Evolutionary conservation across 2,888 invertebrate genomes (phyloP).

Genomic region (Drosophila prolongata): DNA sequence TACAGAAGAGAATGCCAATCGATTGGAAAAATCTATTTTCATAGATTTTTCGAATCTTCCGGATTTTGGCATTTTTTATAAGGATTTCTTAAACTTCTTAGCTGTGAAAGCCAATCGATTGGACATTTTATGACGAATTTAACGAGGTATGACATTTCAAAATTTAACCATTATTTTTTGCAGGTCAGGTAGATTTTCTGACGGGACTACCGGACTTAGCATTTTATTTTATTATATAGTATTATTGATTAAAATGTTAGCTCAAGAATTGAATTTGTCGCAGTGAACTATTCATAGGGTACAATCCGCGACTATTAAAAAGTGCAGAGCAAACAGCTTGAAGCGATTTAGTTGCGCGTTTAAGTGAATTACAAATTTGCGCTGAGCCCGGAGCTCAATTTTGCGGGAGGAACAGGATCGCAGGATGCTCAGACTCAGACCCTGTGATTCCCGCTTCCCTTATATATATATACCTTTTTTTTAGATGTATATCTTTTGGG

Average conservation of each 20-base stretch:
- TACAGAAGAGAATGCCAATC: too few relatives aligned
- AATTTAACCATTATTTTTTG: too few relatives aligned
- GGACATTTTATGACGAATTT: too few relatives aligned
- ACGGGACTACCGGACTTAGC: too few relatives aligned
- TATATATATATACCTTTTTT: slow-evolving; percentile 9
- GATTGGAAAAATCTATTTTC: too few relatives aligned
- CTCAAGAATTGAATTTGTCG: slow-evolving; percentile 3
- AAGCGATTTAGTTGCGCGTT: slow-evolving; percentile 56
- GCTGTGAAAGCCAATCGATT: too few relatives aligned
- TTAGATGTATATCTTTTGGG: slow-evolving; percentile 40
- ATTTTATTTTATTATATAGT: too few relatives aligned
- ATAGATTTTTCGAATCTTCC: too few relatives aligned
- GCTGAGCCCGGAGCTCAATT: slow-evolving; percentile 3
- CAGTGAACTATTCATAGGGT: slow-evolving; percentile 28
- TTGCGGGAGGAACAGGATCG: slow-evolving; percentile 10
- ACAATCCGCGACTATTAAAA: slow-evolving; percentile 65
- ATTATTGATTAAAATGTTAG: neutral
- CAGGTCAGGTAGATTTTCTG: too few relatives aligned
- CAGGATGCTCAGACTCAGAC: slow-evolving; percentile 5
- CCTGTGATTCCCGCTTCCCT: neutral
- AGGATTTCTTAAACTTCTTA: too few relatives aligned
- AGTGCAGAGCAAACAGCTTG: slow-evolving; percentile 58
- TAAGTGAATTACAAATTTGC: slow-evolving; percentile 68
- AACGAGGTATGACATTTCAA: too few relatives aligned
- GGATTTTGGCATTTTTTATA: too few relatives aligned